Evolutionary conservation across 2,888 invertebrate genomes (phyloP).

Genomic region (Lithophane socia): DNA sequence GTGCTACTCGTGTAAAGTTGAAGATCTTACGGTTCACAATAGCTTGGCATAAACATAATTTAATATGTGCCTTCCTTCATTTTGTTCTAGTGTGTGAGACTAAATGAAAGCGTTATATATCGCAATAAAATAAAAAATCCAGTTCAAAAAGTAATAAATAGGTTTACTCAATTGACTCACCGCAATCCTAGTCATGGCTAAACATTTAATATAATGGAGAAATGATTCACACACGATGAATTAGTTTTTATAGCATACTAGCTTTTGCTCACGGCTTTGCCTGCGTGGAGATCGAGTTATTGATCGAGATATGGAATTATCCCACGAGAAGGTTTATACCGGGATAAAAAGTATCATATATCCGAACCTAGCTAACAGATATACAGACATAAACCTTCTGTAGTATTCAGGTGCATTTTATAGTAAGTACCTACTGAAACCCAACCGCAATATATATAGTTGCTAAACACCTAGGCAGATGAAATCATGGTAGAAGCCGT

Average conservation of each 20-base stretch:
- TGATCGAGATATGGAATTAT: too few species aligned
- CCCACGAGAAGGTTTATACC: too few species aligned
- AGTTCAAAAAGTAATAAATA: background rate
- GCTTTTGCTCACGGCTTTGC: too few species aligned
- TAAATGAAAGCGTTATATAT: background rate
- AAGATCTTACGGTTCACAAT: background rate
- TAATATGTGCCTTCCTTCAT: too few species aligned
- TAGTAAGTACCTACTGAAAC: background rate
- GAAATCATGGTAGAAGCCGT: conserved; percentile 47
- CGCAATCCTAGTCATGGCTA: background rate
- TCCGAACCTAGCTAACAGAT: too few species aligned
- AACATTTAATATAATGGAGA: background rate
- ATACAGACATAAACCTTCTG: too few species aligned
- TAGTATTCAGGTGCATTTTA: background rate
- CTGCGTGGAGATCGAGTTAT: too few species aligned
- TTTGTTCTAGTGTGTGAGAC: too few species aligned
- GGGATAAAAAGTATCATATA: background rate
- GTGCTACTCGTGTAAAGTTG: background rate
- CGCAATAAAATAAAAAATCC: background rate
- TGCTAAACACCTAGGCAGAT: conserved; percentile 15
- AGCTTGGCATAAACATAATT: too few species aligned
- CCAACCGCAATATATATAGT: background rate
- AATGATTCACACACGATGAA: conserved; percentile 9
- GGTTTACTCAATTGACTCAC: conserved; percentile 2
- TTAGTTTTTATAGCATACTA: background rate